These are phyloP conservation scores for Apamea anceps DNA, from an alignment of 2,888 invertebrate species.

Conservation along the genomic window DNA sequence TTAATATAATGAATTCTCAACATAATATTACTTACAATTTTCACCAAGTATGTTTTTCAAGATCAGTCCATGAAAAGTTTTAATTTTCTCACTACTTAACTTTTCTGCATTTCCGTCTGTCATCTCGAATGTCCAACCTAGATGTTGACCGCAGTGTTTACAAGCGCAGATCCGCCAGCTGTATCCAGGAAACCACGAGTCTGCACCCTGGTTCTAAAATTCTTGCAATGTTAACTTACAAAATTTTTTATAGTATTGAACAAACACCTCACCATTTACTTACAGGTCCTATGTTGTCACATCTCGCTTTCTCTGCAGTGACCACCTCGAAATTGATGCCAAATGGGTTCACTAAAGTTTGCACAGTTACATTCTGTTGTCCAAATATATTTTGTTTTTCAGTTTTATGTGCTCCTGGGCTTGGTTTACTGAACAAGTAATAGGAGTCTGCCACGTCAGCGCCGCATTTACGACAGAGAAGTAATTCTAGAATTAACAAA, in stretches of 20 bases:
- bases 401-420: conserved; percentile 85
- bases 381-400: conserved; percentile 90
- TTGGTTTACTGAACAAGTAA: conserved; percentile 87
- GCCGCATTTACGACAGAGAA: conserved; percentile 91
- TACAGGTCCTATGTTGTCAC: conserved; percentile 89
- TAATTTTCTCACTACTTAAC: conserved; percentile 68
- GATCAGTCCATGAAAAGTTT: conserved; percentile 86
- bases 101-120: conserved; percentile 72
- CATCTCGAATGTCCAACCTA: conserved; percentile 91
- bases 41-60: conserved; percentile 86
- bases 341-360: conserved; percentile 90
- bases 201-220: conserved; percentile 87
- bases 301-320: conserved; percentile 88
- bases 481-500: conserved; percentile 82
- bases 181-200: conserved; percentile 92
- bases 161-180: conserved; percentile 91
- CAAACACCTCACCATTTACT: conserved; percentile 59
- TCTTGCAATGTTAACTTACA: not conserved
- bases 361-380: conserved; percentile 88
- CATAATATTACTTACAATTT: conserved; percentile 82
- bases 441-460: conserved; percentile 90
- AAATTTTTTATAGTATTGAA: not conserved
- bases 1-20: not conserved
- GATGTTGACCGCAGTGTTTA: conserved; percentile 90
- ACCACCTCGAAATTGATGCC: conserved; percentile 89